These are phyloP conservation scores for Chymomyza procnemis DNA, from an alignment of 2,888 invertebrate genomes.

Conservation along the genomic window DNA sequence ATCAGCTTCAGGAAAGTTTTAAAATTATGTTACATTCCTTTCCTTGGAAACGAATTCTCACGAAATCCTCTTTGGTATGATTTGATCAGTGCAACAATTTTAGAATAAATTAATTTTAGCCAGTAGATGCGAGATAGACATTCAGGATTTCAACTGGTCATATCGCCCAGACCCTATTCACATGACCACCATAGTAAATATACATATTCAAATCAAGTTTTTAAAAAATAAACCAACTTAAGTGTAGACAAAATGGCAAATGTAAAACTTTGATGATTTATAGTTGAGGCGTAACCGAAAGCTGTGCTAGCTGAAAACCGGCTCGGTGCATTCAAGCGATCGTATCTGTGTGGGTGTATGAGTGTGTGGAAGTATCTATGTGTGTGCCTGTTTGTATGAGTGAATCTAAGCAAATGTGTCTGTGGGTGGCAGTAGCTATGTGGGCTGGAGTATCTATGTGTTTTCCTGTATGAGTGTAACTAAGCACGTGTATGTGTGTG, in stretches of 20 bases:
- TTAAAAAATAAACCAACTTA: slow-evolving; percentile 24
- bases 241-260: slow-evolving; percentile 47
- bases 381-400: background rate
- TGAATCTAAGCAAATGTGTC: too few relatives aligned
- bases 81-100: too few relatives aligned
- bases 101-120: too few relatives aligned
- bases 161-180: background rate
- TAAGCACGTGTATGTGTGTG: background rate
- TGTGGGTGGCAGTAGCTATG: slow-evolving; percentile 26
- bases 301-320: slow-evolving; percentile 36
- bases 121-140: too few relatives aligned
- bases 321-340: slow-evolving; percentile 3
- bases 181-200: background rate
- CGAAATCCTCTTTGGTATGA: too few relatives aligned
- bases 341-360: background rate
- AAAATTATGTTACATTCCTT: too few relatives aligned
- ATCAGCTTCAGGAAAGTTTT: too few relatives aligned
- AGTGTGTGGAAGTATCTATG: background rate
- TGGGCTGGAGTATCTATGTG: background rate
- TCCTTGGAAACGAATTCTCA: too few relatives aligned
- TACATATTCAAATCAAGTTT: slow-evolving; percentile 15
- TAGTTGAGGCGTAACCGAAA: slow-evolving; percentile 21
- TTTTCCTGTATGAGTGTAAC: too few relatives aligned
- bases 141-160: too few relatives aligned
- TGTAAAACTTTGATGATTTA: slow-evolving; percentile 67